Base-by-base conservation (phyloP, 30 jellyfish, hydroid and myxozoan species). In the Hydractinia symbiolongicarpus region DNA sequence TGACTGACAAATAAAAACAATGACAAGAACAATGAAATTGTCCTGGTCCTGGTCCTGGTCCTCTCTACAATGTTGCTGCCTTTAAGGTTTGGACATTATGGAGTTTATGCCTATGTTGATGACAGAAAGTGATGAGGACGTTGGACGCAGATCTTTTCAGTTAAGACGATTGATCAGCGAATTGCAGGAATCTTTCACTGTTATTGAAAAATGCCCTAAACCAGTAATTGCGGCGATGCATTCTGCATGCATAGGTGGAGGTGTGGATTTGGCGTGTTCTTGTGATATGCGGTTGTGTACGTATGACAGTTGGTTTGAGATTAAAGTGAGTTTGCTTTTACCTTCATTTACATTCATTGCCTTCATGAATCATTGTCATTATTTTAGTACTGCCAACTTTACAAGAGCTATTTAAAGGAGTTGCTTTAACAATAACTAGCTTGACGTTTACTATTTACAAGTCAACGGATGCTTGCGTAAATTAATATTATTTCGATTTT, bases 191-290 rank as follows among this genome's bases (percentile, higher is more conserved):
- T 72, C 95, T 19, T 82, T 86, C 51, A 91, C 93, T 55, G 89
- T 81, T 1, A 81, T 91, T 5, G 98, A 91, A 73, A 86, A 79
- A 71, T 81, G 93, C 55, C 95, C 92, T 6, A 95, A 86, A 73
- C 98, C 98, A 4, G 98, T 91, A 49, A 91, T 91, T 40, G 96
- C 95, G 10, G 98, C 96, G 9, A 79, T 91, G 9, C 98, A 91
- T 80, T 83, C 95, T 9, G 98, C 88, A 8, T 91, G 98, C 62
- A 57, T 91, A 53, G 98, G 98, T 61, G 98, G 96, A 49, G 98
- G 98, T 54, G 91, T 91, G 50, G 98, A 91, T 75, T 11, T 91
- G 86, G 79, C 85, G 6, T 61, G 96, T 70, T 96, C 98, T 7
- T 91, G 98, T 68, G 98, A 91, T 57, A 82, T 91, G n/a, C 86